phyloP scores from a whole-genome alignment of 2,888 invertebrate genomes.

The Acronicta psi region DNA sequence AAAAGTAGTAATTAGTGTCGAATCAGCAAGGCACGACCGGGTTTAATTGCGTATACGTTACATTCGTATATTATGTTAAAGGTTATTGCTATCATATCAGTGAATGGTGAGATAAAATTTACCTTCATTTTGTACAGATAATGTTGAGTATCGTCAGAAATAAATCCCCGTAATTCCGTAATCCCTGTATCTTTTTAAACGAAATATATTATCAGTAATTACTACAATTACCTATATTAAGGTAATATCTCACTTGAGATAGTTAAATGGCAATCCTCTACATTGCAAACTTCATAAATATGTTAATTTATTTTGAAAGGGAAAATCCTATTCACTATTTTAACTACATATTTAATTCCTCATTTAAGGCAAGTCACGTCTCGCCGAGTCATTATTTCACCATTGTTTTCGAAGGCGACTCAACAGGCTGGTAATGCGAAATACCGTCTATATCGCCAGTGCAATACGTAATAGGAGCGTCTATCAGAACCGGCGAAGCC shows the following conservation, averaged over 20 bases:
- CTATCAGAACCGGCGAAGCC: slow-evolving; percentile 67
- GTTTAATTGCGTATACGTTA: slow-evolving; percentile 52
- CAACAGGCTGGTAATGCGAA: slow-evolving; percentile 36
- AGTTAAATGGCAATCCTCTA: slow-evolving; percentile 5
- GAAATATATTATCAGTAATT: no score
- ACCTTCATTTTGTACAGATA: background rate
- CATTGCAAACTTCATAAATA: slow-evolving; percentile 35
- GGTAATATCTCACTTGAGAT: background rate
- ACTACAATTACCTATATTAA: no score
- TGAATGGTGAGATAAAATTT: background rate
- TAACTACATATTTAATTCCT: slow-evolving; percentile 34
- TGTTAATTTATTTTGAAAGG: slow-evolving; percentile 43
- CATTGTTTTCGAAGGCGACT: slow-evolving; percentile 35
- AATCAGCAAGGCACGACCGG: slow-evolving; percentile 57
- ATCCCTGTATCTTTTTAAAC: no score
- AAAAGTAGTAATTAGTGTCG: slow-evolving; percentile 67
- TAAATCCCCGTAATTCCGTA: no score
- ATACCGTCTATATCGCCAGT: slow-evolving; percentile 38
- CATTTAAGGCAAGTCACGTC: slow-evolving; percentile 51
- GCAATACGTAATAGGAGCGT: slow-evolving; percentile 56
- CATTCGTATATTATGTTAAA: no score
- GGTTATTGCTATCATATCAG: slow-evolving; percentile 6
- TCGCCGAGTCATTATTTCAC: slow-evolving; percentile 33
- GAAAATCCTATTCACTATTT: slow-evolving; percentile 33
- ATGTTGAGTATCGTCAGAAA: no score